Percentiles rank a stretch among this genome's conserved stretches.
phyloP scores from a whole-genome alignment of 2,113 vertebrate species.

The Nicator chloris region DNA sequence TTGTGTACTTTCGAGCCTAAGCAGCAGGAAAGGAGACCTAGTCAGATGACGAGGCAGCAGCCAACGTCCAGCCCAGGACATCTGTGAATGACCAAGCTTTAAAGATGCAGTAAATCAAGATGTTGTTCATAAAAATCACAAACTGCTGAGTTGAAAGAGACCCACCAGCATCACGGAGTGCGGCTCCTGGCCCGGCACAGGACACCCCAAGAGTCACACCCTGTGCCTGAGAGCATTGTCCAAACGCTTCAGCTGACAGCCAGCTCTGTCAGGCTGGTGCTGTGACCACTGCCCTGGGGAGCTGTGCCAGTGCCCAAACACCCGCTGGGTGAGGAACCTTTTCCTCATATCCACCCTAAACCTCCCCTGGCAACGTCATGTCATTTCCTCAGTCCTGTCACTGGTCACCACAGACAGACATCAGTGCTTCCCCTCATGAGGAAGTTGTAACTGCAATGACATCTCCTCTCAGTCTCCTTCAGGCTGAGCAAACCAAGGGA shows the following conservation, averaged over 20 bases:
- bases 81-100: neutral
- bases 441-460: accelerated
- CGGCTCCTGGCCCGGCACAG: too few species aligned
- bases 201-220: neutral
- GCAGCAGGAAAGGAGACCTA: neutral
- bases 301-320: accelerated
- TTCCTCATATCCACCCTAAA: accelerated
- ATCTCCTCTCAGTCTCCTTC: neutral
- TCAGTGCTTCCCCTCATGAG: neutral
- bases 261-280: neutral
- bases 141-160: neutral
- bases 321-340: neutral
- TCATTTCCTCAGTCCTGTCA: neutral
- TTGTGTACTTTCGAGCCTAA: neutral
- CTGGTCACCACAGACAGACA: neutral
- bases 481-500: neutral
- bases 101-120: neutral
- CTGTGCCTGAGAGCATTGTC: accelerated
- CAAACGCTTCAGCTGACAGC: accelerated
- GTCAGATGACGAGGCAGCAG: too few species aligned
- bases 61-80: neutral
- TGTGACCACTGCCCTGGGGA: neutral
- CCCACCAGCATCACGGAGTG: accelerated
- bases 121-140: neutral
- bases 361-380: accelerated